A percentile compares a stretch with the other conserved stretches of the same genome.
phyloP scores from a whole-genome alignment of 2,888 invertebrate genomes.

The Stegana nigrithorax region DNA sequence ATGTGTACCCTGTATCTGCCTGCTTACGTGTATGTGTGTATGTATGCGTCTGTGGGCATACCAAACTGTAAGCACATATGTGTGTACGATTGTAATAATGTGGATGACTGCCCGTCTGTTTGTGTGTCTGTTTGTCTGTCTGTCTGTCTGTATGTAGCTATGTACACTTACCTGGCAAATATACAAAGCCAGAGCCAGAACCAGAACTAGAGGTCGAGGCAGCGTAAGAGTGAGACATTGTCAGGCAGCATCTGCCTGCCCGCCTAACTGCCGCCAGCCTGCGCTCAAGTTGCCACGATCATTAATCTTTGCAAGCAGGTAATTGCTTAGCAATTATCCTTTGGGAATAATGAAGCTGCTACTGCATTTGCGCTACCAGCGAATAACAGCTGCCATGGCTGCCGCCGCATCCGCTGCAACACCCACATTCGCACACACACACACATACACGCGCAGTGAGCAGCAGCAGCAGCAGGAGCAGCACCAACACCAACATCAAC shows the following conservation, averaged over 20 bases:
- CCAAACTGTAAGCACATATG: not conserved
- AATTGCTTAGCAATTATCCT: constrained; percentile 61
- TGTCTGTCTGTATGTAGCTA: not conserved
- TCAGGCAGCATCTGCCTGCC: too few relatives aligned
- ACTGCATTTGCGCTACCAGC: not conserved
- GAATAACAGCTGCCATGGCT: not conserved
- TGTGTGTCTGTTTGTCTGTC: not conserved
- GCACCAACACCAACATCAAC: not conserved
- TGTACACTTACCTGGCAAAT: too few relatives aligned
- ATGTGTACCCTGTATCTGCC: too few relatives aligned
- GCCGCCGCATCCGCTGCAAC: not conserved
- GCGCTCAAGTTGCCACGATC: constrained; percentile 55
- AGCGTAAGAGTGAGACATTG: too few relatives aligned
- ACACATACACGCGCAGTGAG: not conserved
- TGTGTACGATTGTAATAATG: not conserved
- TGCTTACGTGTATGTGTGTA: too few relatives aligned
- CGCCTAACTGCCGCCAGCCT: too few relatives aligned
- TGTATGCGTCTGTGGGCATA: too few relatives aligned
- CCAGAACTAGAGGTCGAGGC: too few relatives aligned
- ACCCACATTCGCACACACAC: not conserved
- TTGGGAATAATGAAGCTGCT: constrained; percentile 21
- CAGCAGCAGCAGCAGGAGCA: not conserved
- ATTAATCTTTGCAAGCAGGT: constrained; percentile 60
- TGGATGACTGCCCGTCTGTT: too few relatives aligned
- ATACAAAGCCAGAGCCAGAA: too few relatives aligned